Evolutionary conservation across 2,113 vertebrate genomes (phyloP), one percentile per base, ranked within the genome.

Genomic region (Trichomycterus rosablanca): DNA sequence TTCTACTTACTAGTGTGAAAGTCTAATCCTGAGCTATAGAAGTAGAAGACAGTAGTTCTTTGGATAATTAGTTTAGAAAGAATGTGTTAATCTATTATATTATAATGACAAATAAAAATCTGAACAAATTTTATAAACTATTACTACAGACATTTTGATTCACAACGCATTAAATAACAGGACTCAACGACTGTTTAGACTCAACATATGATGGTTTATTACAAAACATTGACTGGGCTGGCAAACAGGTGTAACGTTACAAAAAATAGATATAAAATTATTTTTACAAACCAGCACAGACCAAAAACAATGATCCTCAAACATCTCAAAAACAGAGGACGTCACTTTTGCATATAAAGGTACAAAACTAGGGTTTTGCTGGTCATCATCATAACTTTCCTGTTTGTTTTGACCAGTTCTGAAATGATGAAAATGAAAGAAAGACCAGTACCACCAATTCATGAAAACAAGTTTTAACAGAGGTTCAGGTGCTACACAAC

Each of bases 211-310:
- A 48, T 61, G 58, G 32, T 71, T 71, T 71, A 71, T 67, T 72
- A 67, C 52, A 72, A 72, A 72, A 58, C 70, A 67, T 49, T 32
- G 28, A 37, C 43, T 55, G 52, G 51, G 51, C 42, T 64, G 59
- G 66, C 64, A 51, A 59, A 72, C 64, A 59, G 49, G 60, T 59
- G 43, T 55, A 63, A 72, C 64, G 63, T 67, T 67, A 67, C 55
- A 72, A 72, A 72, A 72, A 63, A 67, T 63, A 58, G 54, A 63
- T 72, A 67, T 64, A 67, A 72, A 72, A 53, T 63, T 52, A 24
- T 66, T 42, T 46, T 63, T 54, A 51, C 51, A 71, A 67, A 63
- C 50, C 53, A 56, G 52, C 56, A 70, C 34, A 40, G 46, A 63
- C 53, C 46, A 54, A 50, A 66, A 37, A 43, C 44, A 56, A 48